A percentile compares a stretch with the other conserved stretches of the same genome.
phyloP scores from a whole-genome alignment of 2,113 vertebrate species.

The Sisor rabdophorus region DNA sequence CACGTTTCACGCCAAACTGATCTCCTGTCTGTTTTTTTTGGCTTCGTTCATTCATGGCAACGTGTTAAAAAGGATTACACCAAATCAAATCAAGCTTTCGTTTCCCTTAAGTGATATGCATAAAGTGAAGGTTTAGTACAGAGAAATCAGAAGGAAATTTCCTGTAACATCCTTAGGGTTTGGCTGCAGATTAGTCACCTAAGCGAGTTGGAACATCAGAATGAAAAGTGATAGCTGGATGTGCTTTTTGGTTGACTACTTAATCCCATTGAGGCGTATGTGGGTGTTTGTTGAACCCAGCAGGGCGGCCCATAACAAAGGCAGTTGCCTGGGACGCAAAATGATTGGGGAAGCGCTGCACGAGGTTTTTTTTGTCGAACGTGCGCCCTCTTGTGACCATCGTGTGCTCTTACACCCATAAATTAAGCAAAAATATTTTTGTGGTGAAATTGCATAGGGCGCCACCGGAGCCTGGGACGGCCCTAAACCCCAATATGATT shows the following conservation, averaged over 20 bases:
- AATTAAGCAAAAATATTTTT: too few relatives aligned
- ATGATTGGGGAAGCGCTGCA: too few relatives aligned
- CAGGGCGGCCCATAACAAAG: too few relatives aligned
- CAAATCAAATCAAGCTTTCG: slow-evolving; percentile 49
- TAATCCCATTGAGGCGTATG: too few relatives aligned
- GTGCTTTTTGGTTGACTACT: not conserved
- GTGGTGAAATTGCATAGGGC: too few relatives aligned
- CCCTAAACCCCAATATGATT: not conserved
- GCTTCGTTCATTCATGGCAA: slow-evolving; percentile 49
- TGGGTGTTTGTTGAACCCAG: too few relatives aligned
- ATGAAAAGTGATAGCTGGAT: slow-evolving; percentile 18
- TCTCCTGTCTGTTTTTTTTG: slow-evolving; percentile 24
- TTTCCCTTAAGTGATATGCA: slow-evolving; percentile 13
- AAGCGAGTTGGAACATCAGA: not conserved
- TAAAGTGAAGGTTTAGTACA: slow-evolving; percentile 22
- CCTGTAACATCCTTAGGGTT: slow-evolving; percentile 5
- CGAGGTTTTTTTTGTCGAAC: too few relatives aligned
- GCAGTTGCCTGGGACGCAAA: too few relatives aligned
- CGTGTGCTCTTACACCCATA: too few relatives aligned
- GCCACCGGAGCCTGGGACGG: too few relatives aligned
- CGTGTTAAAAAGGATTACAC: slow-evolving; percentile 56
- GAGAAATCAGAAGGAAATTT: slow-evolving; percentile 21
- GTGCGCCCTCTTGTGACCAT: too few relatives aligned
- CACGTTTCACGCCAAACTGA: slow-evolving; percentile 47
- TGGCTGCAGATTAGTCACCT: slow-evolving; percentile 21